These are phyloP conservation scores for Stichopus horrens DNA, from an alignment of 53 echinoderm and acorn worm genomes.

Conservation along the genomic window DNA sequence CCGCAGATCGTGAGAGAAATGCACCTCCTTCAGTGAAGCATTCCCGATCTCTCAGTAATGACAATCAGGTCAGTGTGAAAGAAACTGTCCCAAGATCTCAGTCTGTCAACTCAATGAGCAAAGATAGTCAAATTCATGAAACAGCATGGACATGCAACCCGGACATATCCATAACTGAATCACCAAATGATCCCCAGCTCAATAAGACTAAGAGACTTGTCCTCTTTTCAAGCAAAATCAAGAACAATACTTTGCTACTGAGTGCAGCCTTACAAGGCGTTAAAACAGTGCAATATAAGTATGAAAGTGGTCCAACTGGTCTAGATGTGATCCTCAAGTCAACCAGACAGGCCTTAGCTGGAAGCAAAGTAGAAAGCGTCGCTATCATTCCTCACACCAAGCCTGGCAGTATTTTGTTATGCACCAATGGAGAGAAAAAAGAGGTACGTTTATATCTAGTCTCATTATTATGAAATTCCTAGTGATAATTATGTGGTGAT, in stretches of 20 bases:
- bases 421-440: constrained; percentile 82
- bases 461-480: neutral
- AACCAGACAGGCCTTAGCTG: constrained; percentile 68
- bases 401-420: constrained; percentile 83
- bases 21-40: constrained; percentile 45
- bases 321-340: constrained; percentile 69
- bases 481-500: neutral
- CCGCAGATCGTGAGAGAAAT: neutral
- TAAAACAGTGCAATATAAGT: constrained; percentile 93
- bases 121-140: neutral
- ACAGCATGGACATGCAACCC: neutral
- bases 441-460: constrained; percentile 56
- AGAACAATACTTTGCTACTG: constrained; percentile 71
- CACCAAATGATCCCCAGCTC: neutral
- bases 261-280: constrained; percentile 76
- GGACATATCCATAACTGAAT: constrained; percentile 34
- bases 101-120: constrained; percentile 14
- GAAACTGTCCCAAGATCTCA: constrained; percentile 1
- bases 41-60: constrained; percentile 70
- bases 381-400: constrained; percentile 88
- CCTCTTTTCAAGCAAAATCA: constrained; percentile 86
- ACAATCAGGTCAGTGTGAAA: constrained; percentile 46
- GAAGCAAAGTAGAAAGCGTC: constrained; percentile 73
- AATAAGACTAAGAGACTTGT: constrained; percentile 63
- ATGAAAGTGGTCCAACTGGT: constrained; percentile 66